These are phyloP conservation scores for Mugil cephalus DNA, from an alignment of 2,113 vertebrate species.

Conservation along the genomic window DNA sequence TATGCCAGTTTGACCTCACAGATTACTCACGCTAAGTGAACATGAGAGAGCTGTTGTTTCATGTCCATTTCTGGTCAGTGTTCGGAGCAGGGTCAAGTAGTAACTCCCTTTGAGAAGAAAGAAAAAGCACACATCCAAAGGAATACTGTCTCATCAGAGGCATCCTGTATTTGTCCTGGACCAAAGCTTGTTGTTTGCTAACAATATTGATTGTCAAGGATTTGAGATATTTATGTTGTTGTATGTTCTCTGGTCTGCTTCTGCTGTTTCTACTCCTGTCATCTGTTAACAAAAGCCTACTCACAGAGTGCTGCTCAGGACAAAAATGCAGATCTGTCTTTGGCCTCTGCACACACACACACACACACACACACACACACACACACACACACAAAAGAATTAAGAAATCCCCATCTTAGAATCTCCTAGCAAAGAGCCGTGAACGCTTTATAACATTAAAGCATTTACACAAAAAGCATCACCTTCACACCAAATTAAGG, in stretches of 20 bases:
- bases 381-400: not conserved
- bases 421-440: not conserved
- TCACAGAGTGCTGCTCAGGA: not conserved
- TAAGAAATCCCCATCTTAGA: constrained; percentile 1
- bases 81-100: constrained; percentile 11
- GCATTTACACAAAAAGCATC: not conserved
- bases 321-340: constrained; percentile 10
- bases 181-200: not conserved
- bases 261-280: not conserved
- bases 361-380: not conserved
- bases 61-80: not conserved
- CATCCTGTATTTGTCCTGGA: too few relatives aligned
- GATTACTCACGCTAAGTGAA: not conserved
- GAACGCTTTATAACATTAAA: not conserved
- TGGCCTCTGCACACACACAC: constrained; percentile 6
- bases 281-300: constrained; percentile 7
- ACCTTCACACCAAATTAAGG: not conserved
- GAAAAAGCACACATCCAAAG: too few relatives aligned
- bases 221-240: too few relatives aligned
- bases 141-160: too few relatives aligned
- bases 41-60: not conserved
- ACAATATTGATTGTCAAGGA: not conserved
- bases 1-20: constrained; percentile 2
- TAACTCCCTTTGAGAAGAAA: not conserved
- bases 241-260: too few relatives aligned